Conservation (phyloP, 2,113 vertebrate species). For the Gopherus evgoodei region DNA sequence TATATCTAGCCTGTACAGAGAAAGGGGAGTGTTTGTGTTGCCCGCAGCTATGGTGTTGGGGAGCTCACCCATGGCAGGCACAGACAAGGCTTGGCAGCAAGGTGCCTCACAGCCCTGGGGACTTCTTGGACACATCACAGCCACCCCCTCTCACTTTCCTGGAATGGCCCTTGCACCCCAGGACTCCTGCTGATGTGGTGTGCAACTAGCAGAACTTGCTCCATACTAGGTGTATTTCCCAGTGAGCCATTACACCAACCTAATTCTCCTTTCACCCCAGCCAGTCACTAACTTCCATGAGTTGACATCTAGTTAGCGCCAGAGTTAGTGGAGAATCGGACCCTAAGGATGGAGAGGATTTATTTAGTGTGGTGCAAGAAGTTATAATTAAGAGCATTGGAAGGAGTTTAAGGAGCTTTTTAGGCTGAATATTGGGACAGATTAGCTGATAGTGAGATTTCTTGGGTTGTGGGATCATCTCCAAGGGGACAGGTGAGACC, state of each 20-base stretch:
- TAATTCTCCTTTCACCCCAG: accelerated
- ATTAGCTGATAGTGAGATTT: background rate
- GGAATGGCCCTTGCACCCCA: no score
- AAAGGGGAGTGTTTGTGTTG: no score
- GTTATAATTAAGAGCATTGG: background rate
- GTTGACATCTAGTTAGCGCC: background rate
- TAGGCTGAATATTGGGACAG: background rate
- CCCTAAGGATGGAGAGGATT: background rate
- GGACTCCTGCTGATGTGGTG: no score
- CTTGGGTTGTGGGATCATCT: background rate
- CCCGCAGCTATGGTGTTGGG: no score
- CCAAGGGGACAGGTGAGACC: background rate
- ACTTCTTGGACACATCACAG: no score
- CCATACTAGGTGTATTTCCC: background rate
- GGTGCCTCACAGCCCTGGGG: no score
- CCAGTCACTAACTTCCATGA: no score
- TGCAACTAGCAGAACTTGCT: background rate
- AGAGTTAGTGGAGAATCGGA: background rate
- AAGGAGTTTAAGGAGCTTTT: background rate
- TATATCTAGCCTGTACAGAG: no score
- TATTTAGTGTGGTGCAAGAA: background rate
- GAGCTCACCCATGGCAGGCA: no score
- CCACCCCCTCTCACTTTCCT: no score
- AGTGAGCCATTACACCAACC: background rate
- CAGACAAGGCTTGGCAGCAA: no score